Evolutionary conservation across 1,140 invertebrate genomes (phyloP), one percentile per base, ranked within the genome.

Genomic region (Lerema accius): DNA sequence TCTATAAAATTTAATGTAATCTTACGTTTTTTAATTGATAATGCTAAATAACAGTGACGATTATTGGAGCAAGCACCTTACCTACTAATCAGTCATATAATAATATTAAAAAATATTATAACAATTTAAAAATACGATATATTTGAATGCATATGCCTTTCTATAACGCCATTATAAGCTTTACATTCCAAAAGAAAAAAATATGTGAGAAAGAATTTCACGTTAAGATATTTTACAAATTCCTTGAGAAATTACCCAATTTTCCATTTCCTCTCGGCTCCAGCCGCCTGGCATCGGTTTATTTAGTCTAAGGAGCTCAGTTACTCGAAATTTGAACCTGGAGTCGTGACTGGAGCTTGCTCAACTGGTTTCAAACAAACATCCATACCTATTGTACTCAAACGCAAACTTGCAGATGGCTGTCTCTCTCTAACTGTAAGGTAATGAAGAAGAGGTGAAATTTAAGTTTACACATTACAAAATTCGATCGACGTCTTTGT

Each of bases 301-400:
- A 81, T 80, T 82, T 79, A 80, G 73, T 76, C 73, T 81, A 56
- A 42, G 66, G 67, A 67, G 65, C 71, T 67, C 63, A 67, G 73
- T 75, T 70, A 71, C 67, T 75, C 73, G 83, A 80, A 86, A 84
- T 82, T 80, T 71, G 80, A 86, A 82, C 76, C 76, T 60, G 32
- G 49, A 78, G 62, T 83, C 83, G 81, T 86, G 83, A 86, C 81
- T 82, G 68, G 75, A 64, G 62, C 73, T 69, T 63, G 78, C 71
- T 62, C 64, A 71, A 82, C 83, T 69, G 81, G 83, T 86, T 82
- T 79, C 59, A 70, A 69, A 77, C 67, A 65, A 70, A 70, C 69
- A 68, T 62, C 60, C 65, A 63, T 55, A 69, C 65, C 53, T 64
- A 64, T 56, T 55, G 50, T 50, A 26, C 65, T 59, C 51, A 51